A percentile compares a stretch with the other conserved stretches of the same genome.
These are phyloP conservation scores for Cottus gobio DNA, from an alignment of 2,113 vertebrate species.

Conservation along the genomic window DNA sequence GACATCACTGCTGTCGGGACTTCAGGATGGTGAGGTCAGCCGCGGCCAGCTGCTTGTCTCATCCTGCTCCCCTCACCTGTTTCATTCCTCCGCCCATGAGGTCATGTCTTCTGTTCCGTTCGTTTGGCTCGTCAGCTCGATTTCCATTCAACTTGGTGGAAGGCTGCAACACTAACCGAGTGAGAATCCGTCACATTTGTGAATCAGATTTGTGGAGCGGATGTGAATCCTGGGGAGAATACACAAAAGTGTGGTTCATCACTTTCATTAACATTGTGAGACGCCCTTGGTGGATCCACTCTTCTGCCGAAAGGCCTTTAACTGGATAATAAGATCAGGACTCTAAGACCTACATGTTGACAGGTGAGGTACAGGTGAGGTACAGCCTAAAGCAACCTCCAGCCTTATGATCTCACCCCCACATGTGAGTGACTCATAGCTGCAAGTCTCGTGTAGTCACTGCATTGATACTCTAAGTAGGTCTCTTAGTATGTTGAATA, in stretches of 20 bases:
- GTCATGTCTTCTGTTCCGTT: background rate
- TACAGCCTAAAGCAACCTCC: too few species aligned
- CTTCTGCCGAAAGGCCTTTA: too few species aligned
- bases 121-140: background rate
- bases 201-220: too few species aligned
- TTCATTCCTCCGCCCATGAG: background rate
- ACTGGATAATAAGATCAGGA: background rate
- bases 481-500: background rate
- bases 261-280: background rate
- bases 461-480: background rate
- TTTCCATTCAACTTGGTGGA: background rate
- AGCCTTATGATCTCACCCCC: constrained; percentile 19
- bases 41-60: background rate
- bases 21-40: constrained; percentile 52
- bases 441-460: background rate
- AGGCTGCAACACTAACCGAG: background rate
- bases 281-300: background rate
- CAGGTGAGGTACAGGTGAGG: background rate
- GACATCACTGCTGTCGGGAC: constrained; percentile 50
- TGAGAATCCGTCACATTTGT: background rate
- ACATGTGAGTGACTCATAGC: constrained; percentile 8
- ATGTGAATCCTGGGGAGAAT: too few species aligned
- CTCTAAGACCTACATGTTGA: background rate
- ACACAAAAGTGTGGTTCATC: background rate
- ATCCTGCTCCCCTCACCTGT: constrained; percentile 11